Evolutionary conservation across 2,113 vertebrate genomes (phyloP).

Genomic region (Calyptommatus sinebrachiatus): DNA sequence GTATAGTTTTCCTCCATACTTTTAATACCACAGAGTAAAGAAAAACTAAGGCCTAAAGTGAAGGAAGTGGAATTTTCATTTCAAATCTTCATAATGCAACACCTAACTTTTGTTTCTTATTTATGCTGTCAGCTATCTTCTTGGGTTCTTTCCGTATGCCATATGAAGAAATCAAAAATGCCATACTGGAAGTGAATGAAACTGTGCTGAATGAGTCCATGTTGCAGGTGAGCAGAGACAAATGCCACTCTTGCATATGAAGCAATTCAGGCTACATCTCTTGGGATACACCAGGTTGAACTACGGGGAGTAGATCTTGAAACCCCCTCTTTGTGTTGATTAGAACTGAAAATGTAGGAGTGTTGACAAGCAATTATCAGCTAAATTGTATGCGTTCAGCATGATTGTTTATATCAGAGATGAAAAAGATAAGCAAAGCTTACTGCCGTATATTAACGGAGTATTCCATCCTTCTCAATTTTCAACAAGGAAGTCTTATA

Average conservation of each 20-base stretch:
- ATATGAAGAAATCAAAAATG: slow-evolving; percentile 83
- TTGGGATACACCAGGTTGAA: not conserved
- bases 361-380: not conserved
- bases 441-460: no score
- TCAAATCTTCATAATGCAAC: not conserved
- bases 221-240: slow-evolving; percentile 72
- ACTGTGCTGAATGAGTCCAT: slow-evolving; percentile 78
- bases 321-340: not conserved
- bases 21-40: no score
- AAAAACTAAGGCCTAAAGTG: no score
- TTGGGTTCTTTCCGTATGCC: slow-evolving; percentile 83
- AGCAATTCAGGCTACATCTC: not conserved
- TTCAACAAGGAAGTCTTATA: no score
- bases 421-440: no score
- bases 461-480: no score
- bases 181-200: slow-evolving; percentile 82
- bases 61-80: not conserved
- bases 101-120: not conserved
- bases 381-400: not conserved
- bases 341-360: not conserved
- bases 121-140: slow-evolving; percentile 77
- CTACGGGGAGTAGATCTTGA: no score
- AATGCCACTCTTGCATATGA: no score
- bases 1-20: no score
- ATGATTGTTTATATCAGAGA: not conserved